phyloP scores from a whole-genome alignment of 2,797 vertebrate species.

The Odontamblyopus rebecca region DNA sequence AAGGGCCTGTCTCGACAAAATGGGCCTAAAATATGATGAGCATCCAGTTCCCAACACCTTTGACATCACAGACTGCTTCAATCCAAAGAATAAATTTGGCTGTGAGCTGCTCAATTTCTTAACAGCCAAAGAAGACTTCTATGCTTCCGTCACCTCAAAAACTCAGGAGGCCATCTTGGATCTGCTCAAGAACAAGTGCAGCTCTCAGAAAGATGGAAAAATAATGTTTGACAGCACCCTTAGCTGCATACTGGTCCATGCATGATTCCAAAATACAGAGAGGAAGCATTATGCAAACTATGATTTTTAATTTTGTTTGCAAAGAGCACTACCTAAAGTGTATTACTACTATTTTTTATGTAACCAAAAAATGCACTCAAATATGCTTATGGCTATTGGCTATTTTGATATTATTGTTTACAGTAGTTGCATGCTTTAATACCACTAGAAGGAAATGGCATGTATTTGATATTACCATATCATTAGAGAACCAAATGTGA shows the following conservation, averaged over 20 bases:
- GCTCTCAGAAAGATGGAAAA: constrained; percentile 58
- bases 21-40: constrained; percentile 64
- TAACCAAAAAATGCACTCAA: neutral
- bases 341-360: neutral
- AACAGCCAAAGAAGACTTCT: constrained; percentile 55
- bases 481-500: neutral
- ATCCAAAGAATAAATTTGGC: constrained; percentile 39
- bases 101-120: constrained; percentile 62
- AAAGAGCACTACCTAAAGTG: neutral
- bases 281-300: neutral
- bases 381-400: neutral
- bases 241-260: constrained; percentile 57
- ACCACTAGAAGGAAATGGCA: no score
- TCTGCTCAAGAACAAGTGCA: constrained; percentile 64
- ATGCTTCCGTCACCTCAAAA: constrained; percentile 56
- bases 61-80: constrained; percentile 66
- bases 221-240: constrained; percentile 48
- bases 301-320: neutral
- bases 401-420: neutral
- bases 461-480: neutral
- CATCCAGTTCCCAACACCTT: constrained; percentile 42
- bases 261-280: constrained; percentile 24
- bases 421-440: neutral
- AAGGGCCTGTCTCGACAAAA: constrained; percentile 41
- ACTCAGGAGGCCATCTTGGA: constrained; percentile 61